A percentile compares a stretch with the other conserved stretches of the same genome.
phyloP scores from a whole-genome alignment of 2,797 vertebrate species.

The Glossophaga mutica region DNA sequence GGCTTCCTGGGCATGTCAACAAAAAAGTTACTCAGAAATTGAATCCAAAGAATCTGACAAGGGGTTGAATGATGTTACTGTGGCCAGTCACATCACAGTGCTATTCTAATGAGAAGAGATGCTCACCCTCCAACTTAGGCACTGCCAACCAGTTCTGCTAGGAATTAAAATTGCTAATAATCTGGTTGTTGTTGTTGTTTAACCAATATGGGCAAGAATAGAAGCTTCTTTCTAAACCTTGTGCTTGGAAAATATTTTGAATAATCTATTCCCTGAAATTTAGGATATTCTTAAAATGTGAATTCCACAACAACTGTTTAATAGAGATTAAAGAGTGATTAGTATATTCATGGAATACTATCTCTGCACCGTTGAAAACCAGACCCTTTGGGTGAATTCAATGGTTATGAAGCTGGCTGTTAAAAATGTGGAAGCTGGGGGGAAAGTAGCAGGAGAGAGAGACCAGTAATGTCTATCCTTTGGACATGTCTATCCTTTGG shows the following conservation, averaged over 20 bases:
- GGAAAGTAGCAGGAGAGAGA: background rate
- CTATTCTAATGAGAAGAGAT: background rate
- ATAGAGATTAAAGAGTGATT: background rate
- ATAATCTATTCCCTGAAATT: background rate
- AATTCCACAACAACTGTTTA: background rate
- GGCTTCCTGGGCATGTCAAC: background rate
- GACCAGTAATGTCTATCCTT: background rate
- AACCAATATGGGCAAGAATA: background rate
- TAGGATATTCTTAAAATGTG: background rate
- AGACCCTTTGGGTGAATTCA: background rate
- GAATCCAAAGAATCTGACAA: background rate
- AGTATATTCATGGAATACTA: background rate
- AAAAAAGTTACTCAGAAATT: constrained; percentile 9
- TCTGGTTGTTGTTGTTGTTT: background rate
- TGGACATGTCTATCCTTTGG: constrained; percentile 1
- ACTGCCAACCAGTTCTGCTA: background rate
- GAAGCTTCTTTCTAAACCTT: background rate
- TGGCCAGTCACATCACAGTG: background rate
- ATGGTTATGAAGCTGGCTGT: background rate
- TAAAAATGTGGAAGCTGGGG: background rate
- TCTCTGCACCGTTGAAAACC: background rate
- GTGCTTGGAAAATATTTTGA: background rate
- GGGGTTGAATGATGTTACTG: background rate
- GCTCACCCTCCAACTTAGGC: background rate
- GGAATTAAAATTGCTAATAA: constrained; percentile 30